Base-by-base conservation (phyloP, 2,888 invertebrate species). In the Pachycephus smyrnensis region DNA sequence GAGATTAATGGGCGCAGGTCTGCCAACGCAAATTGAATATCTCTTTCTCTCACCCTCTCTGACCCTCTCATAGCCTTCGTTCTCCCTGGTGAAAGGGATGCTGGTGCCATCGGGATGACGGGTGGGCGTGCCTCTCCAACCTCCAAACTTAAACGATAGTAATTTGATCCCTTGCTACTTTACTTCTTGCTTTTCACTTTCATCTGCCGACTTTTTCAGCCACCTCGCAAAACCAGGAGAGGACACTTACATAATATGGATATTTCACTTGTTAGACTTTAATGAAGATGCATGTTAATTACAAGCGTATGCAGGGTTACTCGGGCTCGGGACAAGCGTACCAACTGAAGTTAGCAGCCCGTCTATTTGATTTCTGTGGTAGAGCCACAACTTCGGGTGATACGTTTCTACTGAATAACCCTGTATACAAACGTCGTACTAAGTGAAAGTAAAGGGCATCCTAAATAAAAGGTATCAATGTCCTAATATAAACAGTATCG, bases 81-180 rank as follows among this genome's bases (percentile, higher is more conserved):
- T 71, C 71, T 71, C 71, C 71, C 71, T 31, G 71, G 71, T 55
- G 23, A 71, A 33, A 71, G 71, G 33, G 71, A 71, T 71, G 32
- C 71, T 71, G 32, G 32, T 71, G 31, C 71, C 71, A 31, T 33
- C 6, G 12, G 31, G 71, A 71, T 71, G 71, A 32, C 33, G 71
- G 32, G 71, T 33, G 71, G 32, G 55, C 55, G 55, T 55, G 9
- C 55, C 55, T 55, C 23, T 55, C 55, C 55, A 55, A 55, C 55
- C 55, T 55, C 55, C 55, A 55, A 55, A 55, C 55, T 55, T 55
- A 55, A 55, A 55, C 55, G 55, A 55, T 55, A 55, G 55, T 55
- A 55, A 55, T 55, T 55, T 55, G 55, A 55, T 23, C 23, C 55
- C 23, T 55, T 55, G 55, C 55, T 55, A 55, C 55, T 55, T 55